Evolutionary conservation across 2,797 vertebrate genomes (phyloP).

Genomic region (Bryconaethiops microstoma): DNA sequence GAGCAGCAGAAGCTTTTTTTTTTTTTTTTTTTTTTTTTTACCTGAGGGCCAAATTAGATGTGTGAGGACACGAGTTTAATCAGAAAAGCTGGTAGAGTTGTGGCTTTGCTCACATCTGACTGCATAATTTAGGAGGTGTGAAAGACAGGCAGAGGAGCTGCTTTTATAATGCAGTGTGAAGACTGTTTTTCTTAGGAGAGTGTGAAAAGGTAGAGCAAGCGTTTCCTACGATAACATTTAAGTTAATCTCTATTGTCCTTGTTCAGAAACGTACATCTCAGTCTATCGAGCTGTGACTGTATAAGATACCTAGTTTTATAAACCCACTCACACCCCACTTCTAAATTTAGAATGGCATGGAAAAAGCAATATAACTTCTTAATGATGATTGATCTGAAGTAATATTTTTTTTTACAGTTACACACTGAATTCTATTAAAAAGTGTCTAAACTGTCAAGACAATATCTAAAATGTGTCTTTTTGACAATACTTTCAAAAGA

Average conservation of each 20-base stretch:
- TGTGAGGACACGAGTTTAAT: background rate
- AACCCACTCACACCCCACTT: background rate
- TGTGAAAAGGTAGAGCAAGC: background rate
- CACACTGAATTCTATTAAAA: too few relatives aligned
- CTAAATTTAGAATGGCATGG: background rate
- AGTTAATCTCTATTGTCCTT: background rate
- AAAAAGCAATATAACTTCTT: background rate
- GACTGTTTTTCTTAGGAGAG: background rate
- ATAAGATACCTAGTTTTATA: background rate
- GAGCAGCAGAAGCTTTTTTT: background rate
- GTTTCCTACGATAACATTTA: background rate
- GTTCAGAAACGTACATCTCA: background rate
- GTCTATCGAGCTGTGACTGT: background rate
- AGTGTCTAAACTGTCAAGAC: too few relatives aligned
- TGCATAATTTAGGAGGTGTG: background rate
- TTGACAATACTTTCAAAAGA: too few relatives aligned
- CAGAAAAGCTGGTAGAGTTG: conserved; percentile 7
- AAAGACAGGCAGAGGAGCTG: background rate
- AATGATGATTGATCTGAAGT: too few relatives aligned
- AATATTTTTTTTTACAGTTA: too few relatives aligned
- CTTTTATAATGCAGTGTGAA: conserved; percentile 38
- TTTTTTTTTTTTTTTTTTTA: background rate
- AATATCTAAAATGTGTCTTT: too few relatives aligned
- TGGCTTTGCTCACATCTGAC: conserved; percentile 4
- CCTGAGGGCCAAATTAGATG: too few relatives aligned